Base-by-base conservation (phyloP, 2,888 invertebrate genomes). In the Villa cingulata region DNA sequence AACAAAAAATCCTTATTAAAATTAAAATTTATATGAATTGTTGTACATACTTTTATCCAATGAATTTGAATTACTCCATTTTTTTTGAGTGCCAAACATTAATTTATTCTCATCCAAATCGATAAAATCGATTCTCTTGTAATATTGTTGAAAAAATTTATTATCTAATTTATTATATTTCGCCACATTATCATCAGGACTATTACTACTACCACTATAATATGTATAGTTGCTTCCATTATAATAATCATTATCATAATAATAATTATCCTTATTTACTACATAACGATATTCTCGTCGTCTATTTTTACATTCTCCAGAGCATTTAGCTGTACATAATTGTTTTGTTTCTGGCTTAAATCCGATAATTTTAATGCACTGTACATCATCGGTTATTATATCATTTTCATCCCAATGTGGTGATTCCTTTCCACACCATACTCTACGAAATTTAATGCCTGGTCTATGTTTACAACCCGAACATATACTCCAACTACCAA, bases 401-500 rank as follows among this genome's bases (percentile, higher is more conserved):
- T 72, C 73, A 40, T 73, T 72, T 12, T 66, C 68, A 0, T 71
- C 72, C 1, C 61, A 43, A 42, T 59, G 64, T 0, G 69, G 65
- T 3, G 70, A 63, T 50, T 72, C 70, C 41, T 62, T 60, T 0
- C 74, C 66, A 53, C 75, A 76, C 47, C 72, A 71, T 14, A 75
- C 72, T 51, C 69, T 68, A 6, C 75, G 62, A 27, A 59, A 62
- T 44, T 64, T 61, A 5, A 65, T 57, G 1, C 74, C 75, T 10
- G 70, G 64, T 51, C 68, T 66, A 45, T 66, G 67, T 55, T 68
- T 68, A 54, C 75, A 75, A 1, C 76, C 75, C 37, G 72, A 72
- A 58, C 80, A 81, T 49, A 72, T 71, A 53, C 78, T 75, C 80
- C 80, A 81, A 45, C 74, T 74, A 9, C 79, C 79, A 4, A 73